Conservation (phyloP, 2,113 vertebrate species). For the Gavialis gangeticus region DNA sequence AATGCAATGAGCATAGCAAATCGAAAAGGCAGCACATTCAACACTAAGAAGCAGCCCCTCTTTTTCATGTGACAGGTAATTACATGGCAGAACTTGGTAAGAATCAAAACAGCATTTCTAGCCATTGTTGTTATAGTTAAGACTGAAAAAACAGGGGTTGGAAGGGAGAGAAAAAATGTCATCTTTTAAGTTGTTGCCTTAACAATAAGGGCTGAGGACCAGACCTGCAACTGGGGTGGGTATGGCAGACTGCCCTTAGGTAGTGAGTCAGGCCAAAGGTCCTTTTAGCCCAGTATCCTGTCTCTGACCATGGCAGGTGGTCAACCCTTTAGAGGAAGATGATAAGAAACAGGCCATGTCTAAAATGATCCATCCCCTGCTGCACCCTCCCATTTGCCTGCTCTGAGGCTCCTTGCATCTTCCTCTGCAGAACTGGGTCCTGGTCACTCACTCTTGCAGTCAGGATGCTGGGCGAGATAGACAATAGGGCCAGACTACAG, state of each 20-base stretch:
- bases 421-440: not conserved
- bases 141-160: not conserved
- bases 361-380: too few relatives aligned
- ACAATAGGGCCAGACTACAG: not conserved
- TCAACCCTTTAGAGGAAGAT: too few relatives aligned
- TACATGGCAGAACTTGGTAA: not conserved
- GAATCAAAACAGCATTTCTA: not conserved
- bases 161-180: not conserved
- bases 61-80: not conserved
- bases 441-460: not conserved
- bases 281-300: too few relatives aligned
- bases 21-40: not conserved
- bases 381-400: fast-evolving
- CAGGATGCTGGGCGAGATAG: not conserved
- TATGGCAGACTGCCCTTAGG: not conserved
- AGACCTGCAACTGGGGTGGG: not conserved
- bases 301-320: too few relatives aligned
- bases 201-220: not conserved
- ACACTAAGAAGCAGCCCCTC: not conserved
- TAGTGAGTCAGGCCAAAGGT: too few relatives aligned
- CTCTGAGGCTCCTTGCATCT: fast-evolving
- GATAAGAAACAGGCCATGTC: too few relatives aligned
- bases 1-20: not conserved
- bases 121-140: not conserved
- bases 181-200: not conserved